Percentiles rank a stretch among this genome's conserved stretches.
phyloP scores from a whole-genome alignment of 2,888 invertebrate species.

The Xiphydria camelus region DNA sequence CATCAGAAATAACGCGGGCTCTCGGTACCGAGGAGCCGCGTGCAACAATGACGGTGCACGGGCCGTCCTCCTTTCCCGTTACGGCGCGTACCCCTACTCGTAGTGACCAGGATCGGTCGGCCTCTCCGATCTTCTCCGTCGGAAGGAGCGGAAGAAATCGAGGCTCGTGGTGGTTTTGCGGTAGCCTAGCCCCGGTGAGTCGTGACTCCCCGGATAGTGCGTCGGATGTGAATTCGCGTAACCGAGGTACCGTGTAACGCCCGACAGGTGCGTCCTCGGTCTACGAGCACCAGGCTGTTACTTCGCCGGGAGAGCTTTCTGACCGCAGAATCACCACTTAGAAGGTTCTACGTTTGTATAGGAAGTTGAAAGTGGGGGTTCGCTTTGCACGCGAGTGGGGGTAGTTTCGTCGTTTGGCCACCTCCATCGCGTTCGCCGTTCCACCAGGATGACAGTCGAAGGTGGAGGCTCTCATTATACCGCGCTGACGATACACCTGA shows the following conservation, averaged over 20 bases:
- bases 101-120: no score
- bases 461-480: conserved; percentile 42
- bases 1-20: conserved; percentile 31
- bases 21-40: no score
- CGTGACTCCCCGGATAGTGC: no score
- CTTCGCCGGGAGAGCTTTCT: conserved; percentile 40
- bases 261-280: conserved; percentile 39
- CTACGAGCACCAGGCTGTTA: conserved; percentile 41
- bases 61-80: neutral
- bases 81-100: neutral
- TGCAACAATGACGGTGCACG: no score
- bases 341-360: conserved; percentile 12
- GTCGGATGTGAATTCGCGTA: no score
- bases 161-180: no score
- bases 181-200: no score
- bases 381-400: conserved; percentile 36
- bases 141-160: no score
- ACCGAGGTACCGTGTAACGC: conserved; percentile 18
- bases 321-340: conserved; percentile 21
- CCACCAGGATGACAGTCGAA: conserved; percentile 47
- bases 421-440: conserved; percentile 46
- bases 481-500: no score
- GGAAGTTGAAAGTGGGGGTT: conserved; percentile 29
- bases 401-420: conserved; percentile 44
- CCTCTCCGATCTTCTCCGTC: no score